Evolutionary conservation across 2,797 vertebrate genomes (phyloP).

Genomic region (Danio tinwini): DNA sequence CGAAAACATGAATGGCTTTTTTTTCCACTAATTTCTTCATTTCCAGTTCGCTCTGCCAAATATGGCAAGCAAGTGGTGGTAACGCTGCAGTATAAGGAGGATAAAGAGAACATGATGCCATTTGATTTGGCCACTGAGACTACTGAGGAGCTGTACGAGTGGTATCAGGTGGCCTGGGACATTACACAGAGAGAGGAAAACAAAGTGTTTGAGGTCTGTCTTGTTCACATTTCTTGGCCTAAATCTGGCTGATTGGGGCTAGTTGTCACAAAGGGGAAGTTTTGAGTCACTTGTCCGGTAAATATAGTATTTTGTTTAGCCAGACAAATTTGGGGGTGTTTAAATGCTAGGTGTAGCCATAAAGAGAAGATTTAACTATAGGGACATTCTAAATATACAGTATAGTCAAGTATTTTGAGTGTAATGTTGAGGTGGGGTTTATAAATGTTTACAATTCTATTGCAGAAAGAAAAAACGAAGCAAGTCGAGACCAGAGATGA

Average conservation of each 20-base stretch:
- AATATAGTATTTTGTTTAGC: neutral
- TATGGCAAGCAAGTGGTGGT: conserved; percentile 86
- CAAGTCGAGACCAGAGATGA: conserved; percentile 89
- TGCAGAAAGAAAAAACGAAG: conserved; percentile 78
- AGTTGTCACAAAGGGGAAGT: neutral
- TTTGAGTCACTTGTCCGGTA: conserved; percentile 15
- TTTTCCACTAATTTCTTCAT: neutral
- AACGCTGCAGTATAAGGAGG: conserved; percentile 83
- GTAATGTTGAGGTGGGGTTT: neutral
- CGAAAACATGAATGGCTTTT: no score
- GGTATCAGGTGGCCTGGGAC: conserved; percentile 90
- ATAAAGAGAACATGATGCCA: conserved; percentile 75
- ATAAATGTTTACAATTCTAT: conserved; percentile 1
- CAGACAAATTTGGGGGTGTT: conserved; percentile 27
- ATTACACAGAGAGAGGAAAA: conserved; percentile 87
- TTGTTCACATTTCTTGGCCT: neutral
- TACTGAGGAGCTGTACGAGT: conserved; percentile 91
- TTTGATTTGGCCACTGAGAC: conserved; percentile 88
- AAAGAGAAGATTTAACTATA: neutral
- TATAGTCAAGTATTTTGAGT: conserved; percentile 6
- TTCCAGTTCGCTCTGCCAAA: conserved; percentile 86
- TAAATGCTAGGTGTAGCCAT: conserved; percentile 28
- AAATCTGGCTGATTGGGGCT: neutral
- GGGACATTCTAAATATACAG: neutral
- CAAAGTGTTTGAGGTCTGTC: conserved; percentile 78